These are phyloP conservation scores for Triops cancriformis DNA, from an alignment of 1,140 invertebrate species.

Conservation along the genomic window DNA sequence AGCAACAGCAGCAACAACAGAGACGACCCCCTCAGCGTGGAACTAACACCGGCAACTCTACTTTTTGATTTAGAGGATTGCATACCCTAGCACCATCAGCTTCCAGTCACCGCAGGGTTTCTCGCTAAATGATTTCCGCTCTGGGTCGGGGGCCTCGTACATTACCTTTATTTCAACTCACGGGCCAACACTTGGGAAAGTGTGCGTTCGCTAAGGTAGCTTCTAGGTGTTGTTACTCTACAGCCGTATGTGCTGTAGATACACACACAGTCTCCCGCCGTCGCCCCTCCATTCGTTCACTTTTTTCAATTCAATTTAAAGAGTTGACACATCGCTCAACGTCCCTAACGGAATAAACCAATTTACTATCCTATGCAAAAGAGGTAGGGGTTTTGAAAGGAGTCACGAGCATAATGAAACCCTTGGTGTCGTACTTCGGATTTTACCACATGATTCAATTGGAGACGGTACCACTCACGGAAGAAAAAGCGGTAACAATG, in stretches of 20 bases:
- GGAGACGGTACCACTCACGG: too few relatives aligned
- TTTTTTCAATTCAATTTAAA: conserved; percentile 15
- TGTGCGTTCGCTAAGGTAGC: background rate
- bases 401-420: too few relatives aligned
- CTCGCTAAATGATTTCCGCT: conserved; percentile 13
- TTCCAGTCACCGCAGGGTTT: conserved; percentile 8
- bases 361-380: background rate
- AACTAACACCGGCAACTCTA: conserved; percentile 13
- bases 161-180: conserved; percentile 11
- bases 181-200: background rate
- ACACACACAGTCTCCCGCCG: conserved; percentile 16
- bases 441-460: too few relatives aligned
- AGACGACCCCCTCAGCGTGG: conserved; percentile 11
- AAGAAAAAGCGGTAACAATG: too few relatives aligned
- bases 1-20: conserved; percentile 8
- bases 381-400: too few relatives aligned
- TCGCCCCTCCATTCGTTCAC: background rate
- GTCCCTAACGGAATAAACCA: background rate
- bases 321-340: background rate
- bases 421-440: too few relatives aligned
- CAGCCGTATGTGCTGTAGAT: background rate
- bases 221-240: background rate
- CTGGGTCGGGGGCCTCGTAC: conserved; percentile 2
- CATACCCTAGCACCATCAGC: conserved; percentile 12
- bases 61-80: conserved; percentile 14